These are phyloP conservation scores for Euphydryas editha DNA, from an alignment of 2,888 invertebrate species.

Conservation along the genomic window DNA sequence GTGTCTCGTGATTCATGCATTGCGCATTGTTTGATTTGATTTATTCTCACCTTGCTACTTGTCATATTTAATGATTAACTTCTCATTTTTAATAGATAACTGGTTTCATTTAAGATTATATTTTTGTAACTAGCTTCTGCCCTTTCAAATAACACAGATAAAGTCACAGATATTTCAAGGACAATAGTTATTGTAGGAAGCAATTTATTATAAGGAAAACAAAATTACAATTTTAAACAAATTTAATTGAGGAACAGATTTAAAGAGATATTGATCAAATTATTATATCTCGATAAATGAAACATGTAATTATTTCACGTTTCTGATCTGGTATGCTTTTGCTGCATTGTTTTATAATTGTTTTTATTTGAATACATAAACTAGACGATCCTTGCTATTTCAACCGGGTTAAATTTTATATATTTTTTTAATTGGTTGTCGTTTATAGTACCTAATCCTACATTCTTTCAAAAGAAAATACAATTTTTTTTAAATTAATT, in stretches of 20 bases:
- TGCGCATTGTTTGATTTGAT: background rate
- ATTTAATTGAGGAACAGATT: conserved; percentile 26
- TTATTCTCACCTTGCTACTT: background rate
- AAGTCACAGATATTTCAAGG: background rate
- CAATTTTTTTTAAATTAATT: no score
- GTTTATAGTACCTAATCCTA: no score
- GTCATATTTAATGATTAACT: no score
- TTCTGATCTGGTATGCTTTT: background rate
- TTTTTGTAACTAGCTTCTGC: no score
- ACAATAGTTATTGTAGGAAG: background rate
- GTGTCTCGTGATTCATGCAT: background rate
- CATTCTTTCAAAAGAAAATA: no score
- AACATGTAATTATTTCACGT: conserved; percentile 15
- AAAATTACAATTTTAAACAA: background rate
- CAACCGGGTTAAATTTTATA: no score
- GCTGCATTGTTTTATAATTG: background rate
- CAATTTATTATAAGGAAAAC: background rate
- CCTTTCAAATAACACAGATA: no score
- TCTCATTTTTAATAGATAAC: no score
- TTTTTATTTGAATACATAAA: background rate
- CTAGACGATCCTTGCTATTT: no score
- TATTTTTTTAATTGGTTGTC: no score
- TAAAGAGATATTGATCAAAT: conserved; percentile 24
- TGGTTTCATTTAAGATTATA: no score
- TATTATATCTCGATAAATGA: conserved; percentile 14